These are phyloP conservation scores for Microctonus brassicae DNA, from an alignment of 2,888 invertebrate genomes.

Conservation along the genomic window DNA sequence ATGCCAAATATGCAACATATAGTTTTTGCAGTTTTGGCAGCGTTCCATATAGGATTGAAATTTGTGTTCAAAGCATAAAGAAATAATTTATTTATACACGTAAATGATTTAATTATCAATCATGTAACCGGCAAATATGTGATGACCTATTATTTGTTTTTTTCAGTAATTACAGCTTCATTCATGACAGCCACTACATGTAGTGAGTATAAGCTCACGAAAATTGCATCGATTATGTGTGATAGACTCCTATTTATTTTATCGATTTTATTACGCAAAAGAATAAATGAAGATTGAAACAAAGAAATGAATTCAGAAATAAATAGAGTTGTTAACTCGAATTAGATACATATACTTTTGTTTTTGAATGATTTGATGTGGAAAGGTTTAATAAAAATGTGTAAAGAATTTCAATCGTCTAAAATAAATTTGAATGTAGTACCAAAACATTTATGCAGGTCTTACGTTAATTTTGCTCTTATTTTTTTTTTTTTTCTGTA, in stretches of 20 bases:
- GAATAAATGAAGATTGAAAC: slow-evolving; percentile 2
- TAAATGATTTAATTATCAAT: not conserved
- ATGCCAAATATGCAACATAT: not conserved
- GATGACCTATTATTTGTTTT: slow-evolving; percentile 42
- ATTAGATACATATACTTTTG: too few relatives aligned
- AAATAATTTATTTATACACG: not conserved
- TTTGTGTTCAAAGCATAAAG: not conserved
- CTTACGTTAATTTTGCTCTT: not conserved
- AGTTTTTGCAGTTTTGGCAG: not conserved
- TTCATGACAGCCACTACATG: slow-evolving; percentile 69
- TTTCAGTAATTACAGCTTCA: slow-evolving; percentile 68
- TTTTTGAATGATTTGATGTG: not conserved
- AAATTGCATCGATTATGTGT: slow-evolving; percentile 40
- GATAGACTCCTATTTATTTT: not conserved
- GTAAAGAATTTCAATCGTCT: not conserved
- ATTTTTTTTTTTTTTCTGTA: not conserved
- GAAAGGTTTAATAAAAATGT: not conserved
- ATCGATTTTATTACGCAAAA: slow-evolving; percentile 3
- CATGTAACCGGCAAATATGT: not conserved
- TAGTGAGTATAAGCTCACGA: slow-evolving; percentile 64
- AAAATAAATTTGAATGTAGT: not conserved
- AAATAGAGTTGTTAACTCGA: not conserved
- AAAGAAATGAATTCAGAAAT: not conserved
- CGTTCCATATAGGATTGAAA: too few relatives aligned
- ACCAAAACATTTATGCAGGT: not conserved